Evolutionary conservation across 1,140 invertebrate species (phyloP), one percentile per base, ranked within the genome.

Genomic region (Spodoptera litura): DNA sequence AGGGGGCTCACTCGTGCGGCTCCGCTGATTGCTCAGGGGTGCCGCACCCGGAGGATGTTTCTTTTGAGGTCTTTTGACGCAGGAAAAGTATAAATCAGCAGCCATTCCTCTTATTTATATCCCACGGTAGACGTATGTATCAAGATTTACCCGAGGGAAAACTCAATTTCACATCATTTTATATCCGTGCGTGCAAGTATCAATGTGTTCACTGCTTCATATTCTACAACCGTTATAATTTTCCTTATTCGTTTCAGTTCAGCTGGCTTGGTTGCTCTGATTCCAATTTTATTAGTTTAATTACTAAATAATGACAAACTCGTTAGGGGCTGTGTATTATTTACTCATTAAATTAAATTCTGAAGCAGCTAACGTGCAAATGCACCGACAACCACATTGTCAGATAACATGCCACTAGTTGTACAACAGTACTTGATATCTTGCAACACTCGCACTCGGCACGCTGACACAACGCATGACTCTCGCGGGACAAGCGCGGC

Each of bases 21-120:
- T 76, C 66, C 72, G 78, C 78, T 83, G 76, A 83, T 85, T 83
- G 76, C 58, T 62, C 71, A 35, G 51, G 62, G 52, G 20, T 44
- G 53, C 51, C 64, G 74, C 70, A 83, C 51, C 75, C 72, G 56
- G 62, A 64, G 59, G 59, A 64, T 20, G 58, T 53, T 52, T 44
- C 31, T 62, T 62, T 27, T 51, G 31, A 52, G 64, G 72, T 66
- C 61, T 79, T 83, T 64, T 76, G 68, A 56, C 72, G 27, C 62
- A 64, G 66, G 71, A 77, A 81, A 81, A 81, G 52, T 59, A 52
- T 75, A 62, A 75, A 61, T 62, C 58, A 71, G 53, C 68, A 8
- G 12, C 12, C 68, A 49, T 64, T 64, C 62, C 52, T 62, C 49
- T 53, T 53, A 31, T 53, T 52, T 52, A 15, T 64, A 53, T 75